Evolutionary conservation across 2,113 vertebrate genomes (phyloP).

Genomic region (Arenaria interpres): DNA sequence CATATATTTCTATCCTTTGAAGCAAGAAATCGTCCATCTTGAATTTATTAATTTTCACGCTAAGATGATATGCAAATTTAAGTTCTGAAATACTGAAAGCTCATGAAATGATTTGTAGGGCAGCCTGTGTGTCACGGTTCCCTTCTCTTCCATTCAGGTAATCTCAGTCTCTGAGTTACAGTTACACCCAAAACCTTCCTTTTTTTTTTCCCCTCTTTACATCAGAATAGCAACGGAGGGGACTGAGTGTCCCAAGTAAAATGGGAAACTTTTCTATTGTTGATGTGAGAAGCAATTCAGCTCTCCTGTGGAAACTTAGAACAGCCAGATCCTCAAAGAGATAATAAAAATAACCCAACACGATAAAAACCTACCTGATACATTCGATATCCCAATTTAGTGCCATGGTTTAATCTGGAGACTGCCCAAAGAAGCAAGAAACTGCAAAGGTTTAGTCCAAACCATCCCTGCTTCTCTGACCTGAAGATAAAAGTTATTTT

Average conservation of each 20-base stretch:
- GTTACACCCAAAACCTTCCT: background rate
- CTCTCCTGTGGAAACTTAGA: background rate
- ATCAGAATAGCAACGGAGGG: background rate
- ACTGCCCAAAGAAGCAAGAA: background rate
- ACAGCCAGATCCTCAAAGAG: background rate
- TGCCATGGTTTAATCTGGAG: background rate
- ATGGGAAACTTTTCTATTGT: background rate
- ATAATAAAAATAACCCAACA: background rate
- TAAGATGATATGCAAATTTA: background rate
- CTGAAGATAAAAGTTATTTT: background rate
- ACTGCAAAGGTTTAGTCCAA: background rate
- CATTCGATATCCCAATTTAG: background rate
- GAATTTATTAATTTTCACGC: background rate
- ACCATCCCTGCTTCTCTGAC: too few species aligned
- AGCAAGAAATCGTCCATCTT: background rate
- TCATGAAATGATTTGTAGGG: background rate
- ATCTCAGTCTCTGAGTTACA: background rate
- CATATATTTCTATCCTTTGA: background rate
- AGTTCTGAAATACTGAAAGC: background rate
- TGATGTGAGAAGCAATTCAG: background rate
- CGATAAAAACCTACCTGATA: background rate
- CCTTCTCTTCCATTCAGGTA: background rate
- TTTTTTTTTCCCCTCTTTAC: background rate
- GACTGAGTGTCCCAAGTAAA: too few species aligned
- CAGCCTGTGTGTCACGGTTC: background rate